These are phyloP conservation scores for Nipponacmea schrenckii DNA, from an alignment of 2,888 invertebrate genomes.

Conservation along the genomic window DNA sequence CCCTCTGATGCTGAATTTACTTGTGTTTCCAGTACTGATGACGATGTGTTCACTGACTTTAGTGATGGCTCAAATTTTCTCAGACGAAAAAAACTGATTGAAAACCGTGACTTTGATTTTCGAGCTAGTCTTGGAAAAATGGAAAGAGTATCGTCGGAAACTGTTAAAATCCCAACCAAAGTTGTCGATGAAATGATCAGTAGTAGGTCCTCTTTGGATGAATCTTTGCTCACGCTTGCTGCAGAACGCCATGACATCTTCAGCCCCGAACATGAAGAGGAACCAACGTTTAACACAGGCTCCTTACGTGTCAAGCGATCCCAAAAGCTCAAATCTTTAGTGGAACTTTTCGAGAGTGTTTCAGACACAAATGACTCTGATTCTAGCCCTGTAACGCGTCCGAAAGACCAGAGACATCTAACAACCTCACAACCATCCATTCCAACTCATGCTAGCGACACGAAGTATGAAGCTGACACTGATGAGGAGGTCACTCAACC, in stretches of 20 bases:
- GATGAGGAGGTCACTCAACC: slow-evolving; percentile 24
- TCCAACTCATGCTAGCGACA: slow-evolving; percentile 9
- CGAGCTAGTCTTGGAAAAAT: background rate
- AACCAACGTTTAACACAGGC: slow-evolving; percentile 42
- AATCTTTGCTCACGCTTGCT: slow-evolving; percentile 52
- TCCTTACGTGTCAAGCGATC: slow-evolving; percentile 49
- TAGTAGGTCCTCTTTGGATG: slow-evolving; percentile 53
- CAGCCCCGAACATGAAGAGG: slow-evolving; percentile 27
- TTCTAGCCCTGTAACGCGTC: slow-evolving; percentile 26
- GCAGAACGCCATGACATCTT: slow-evolving; percentile 44
- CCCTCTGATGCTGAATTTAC: slow-evolving; percentile 30
- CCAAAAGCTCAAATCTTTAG: slow-evolving; percentile 51
- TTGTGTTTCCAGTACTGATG: slow-evolving; percentile 30
- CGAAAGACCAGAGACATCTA: slow-evolving; percentile 18
- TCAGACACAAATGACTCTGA: slow-evolving; percentile 36
- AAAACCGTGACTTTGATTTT: slow-evolving; percentile 2
- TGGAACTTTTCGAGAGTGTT: slow-evolving; percentile 54
- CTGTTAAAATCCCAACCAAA: slow-evolving; percentile 15
- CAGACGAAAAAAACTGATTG: slow-evolving; percentile 14
- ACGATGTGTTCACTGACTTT: slow-evolving; percentile 29
- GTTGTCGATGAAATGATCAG: slow-evolving; percentile 33
- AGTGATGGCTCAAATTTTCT: slow-evolving; percentile 1
- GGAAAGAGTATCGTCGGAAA: background rate
- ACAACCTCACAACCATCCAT: slow-evolving; percentile 21
- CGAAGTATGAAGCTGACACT: slow-evolving; percentile 15